Percentiles rank a stretch among this genome's conserved stretches.
Conservation (phyloP, 2,888 invertebrate species). For the Melangyna quadrimaculata region DNA sequence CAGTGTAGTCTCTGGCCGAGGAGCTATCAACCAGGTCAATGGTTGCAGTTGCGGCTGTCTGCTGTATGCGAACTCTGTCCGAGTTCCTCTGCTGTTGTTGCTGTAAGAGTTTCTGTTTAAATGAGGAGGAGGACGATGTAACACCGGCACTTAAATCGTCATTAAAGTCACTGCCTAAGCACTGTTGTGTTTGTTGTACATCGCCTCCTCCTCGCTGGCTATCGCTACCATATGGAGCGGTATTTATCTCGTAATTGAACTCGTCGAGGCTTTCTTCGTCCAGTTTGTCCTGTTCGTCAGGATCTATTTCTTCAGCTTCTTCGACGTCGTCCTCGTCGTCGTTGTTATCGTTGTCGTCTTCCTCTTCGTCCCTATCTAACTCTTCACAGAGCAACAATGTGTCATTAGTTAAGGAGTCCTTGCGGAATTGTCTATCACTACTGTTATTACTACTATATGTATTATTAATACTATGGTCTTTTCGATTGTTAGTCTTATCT, state of each 20-base stretch:
- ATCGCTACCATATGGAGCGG: conserved; percentile 35
- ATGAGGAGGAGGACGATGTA: conserved; percentile 73
- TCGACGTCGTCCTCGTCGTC: conserved; percentile 71
- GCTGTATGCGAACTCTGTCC: conserved; percentile 63
- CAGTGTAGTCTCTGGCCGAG: conserved; percentile 46
- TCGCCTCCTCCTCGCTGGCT: conserved; percentile 69
- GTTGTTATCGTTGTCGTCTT: conserved; percentile 65
- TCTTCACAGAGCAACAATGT: conserved; percentile 78
- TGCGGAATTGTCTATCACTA: conserved; percentile 74
- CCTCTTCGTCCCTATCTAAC: conserved; percentile 77
- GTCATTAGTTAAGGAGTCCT: conserved; percentile 79
- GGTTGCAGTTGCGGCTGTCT: conserved; percentile 64
- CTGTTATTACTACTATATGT: conserved; percentile 77
- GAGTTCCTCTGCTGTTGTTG: conserved; percentile 62
- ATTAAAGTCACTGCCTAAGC: conserved; percentile 72
- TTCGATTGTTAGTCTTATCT: conserved; percentile 72
- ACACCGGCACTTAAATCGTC: conserved; percentile 73
- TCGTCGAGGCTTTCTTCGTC: conserved; percentile 70
- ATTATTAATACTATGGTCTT: conserved; percentile 78
- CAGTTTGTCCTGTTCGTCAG: conserved; percentile 65
- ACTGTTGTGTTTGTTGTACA: conserved; percentile 64
- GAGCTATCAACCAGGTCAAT: conserved; percentile 64
- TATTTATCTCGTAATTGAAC: conserved; percentile 60
- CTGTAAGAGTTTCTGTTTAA: conserved; percentile 64
- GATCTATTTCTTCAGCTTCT: conserved; percentile 54